A percentile compares a stretch with the other conserved stretches of the same genome.
Evolutionary conservation across 2,888 invertebrate species (phyloP).

Genomic region (Agrypnus murinus): DNA sequence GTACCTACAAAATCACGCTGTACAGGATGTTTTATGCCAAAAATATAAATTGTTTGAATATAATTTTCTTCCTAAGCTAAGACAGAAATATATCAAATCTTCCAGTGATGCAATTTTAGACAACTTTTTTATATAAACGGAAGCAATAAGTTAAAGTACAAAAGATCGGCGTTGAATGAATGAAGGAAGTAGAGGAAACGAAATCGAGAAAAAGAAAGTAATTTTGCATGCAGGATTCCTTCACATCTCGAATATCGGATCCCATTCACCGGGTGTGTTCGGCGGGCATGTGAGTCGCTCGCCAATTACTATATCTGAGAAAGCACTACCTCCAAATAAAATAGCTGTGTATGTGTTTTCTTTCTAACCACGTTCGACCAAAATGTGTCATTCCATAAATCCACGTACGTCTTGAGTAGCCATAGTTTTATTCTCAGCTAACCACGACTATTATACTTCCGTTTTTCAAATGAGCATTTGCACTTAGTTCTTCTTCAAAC

Average conservation of each 20-base stretch:
- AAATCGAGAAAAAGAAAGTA: conserved; percentile 52
- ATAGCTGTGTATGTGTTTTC: conserved; percentile 52
- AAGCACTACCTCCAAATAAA: conserved; percentile 52
- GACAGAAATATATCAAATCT: conserved; percentile 8
- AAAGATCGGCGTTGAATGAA: conserved; percentile 48
- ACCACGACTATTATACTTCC: conserved; percentile 48
- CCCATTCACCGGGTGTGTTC: conserved; percentile 47
- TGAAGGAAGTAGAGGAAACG: conserved; percentile 39
- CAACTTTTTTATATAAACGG: conserved; percentile 34
- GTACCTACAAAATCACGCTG: conserved; percentile 34
- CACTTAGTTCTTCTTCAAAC: not conserved
- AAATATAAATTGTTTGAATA: conserved; percentile 10
- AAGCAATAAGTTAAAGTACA: conserved; percentile 45
- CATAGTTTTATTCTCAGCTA: conserved; percentile 48
- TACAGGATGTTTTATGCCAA: conserved; percentile 27
- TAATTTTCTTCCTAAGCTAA: conserved; percentile 4
- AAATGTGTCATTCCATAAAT: conserved; percentile 58
- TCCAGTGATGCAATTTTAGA: conserved; percentile 28
- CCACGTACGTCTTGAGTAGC: conserved; percentile 49
- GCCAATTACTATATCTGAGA: conserved; percentile 53
- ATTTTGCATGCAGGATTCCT: conserved; percentile 56
- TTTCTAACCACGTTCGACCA: conserved; percentile 56
- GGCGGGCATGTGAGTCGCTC: conserved; percentile 52
- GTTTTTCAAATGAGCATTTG: conserved; percentile 33
- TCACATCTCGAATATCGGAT: conserved; percentile 53